Conservation (phyloP, 2,113 vertebrate genomes). For the Pedetes capensis region DNA sequence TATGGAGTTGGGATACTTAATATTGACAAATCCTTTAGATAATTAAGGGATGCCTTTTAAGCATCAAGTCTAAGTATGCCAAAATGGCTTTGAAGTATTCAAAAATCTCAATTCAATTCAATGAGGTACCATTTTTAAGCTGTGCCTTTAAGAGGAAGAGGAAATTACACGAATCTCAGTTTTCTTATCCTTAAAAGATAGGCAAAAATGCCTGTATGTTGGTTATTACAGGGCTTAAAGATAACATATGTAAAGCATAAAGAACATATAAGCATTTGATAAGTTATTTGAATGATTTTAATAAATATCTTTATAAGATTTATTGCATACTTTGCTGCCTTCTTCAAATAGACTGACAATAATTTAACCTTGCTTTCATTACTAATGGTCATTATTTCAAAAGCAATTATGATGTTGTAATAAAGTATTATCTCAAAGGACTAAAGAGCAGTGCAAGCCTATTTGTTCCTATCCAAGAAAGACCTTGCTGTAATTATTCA, state of each 20-base stretch:
- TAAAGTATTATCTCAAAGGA: slow-evolving; percentile 49
- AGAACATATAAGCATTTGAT: neutral
- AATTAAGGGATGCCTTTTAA: neutral
- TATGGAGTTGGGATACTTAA: neutral
- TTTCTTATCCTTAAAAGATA: neutral
- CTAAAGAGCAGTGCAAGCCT: slow-evolving; percentile 12
- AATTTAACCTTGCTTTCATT: slow-evolving; percentile 53
- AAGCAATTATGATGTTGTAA: slow-evolving; percentile 55
- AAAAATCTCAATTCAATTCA: slow-evolving; percentile 22
- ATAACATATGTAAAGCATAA: neutral
- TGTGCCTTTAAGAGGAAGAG: neutral
- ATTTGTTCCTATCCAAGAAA: neutral
- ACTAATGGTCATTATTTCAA: slow-evolving; percentile 53
- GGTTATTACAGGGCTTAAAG: neutral
- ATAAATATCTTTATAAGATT: slow-evolving; percentile 41
- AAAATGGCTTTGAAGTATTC: neutral
- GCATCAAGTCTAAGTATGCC: neutral
- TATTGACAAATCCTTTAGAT: neutral
- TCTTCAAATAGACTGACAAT: slow-evolving; percentile 23
- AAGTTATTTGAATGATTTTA: slow-evolving; percentile 37
- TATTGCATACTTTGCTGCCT: slow-evolving; percentile 37
- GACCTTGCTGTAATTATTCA: neutral
- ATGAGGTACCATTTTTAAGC: neutral
- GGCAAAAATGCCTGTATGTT: neutral
- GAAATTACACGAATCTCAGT: neutral